A percentile compares a stretch with the other conserved stretches of the same genome.
Evolutionary conservation across 2,888 invertebrate species (phyloP).

Genomic region (Vesta saturnalis): DNA sequence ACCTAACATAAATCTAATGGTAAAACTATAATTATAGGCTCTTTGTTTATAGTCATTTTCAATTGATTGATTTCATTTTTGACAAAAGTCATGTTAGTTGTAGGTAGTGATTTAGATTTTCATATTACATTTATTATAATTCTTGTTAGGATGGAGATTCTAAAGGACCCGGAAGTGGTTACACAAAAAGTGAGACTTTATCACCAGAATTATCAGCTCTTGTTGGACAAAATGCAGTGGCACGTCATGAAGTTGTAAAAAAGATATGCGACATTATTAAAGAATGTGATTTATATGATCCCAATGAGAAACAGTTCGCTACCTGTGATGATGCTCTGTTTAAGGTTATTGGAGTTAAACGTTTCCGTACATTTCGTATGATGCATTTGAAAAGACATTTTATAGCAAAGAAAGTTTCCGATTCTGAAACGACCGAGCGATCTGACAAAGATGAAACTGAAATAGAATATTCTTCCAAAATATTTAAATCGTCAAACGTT

Average conservation of each 20-base stretch:
- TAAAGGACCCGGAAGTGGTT: constrained; percentile 72
- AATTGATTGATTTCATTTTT: no score
- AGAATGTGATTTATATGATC: constrained; percentile 89
- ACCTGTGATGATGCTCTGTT: constrained; percentile 91
- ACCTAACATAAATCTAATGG: no score
- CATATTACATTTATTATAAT: background rate
- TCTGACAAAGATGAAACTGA: constrained; percentile 67
- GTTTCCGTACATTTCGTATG: constrained; percentile 96
- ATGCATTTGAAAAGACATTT: constrained; percentile 94
- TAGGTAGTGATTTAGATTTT: constrained; percentile 50
- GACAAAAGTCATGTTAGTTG: no score
- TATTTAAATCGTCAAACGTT: constrained; percentile 65
- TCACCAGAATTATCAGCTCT: constrained; percentile 87
- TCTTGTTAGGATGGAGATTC: constrained; percentile 29
- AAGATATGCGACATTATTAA: constrained; percentile 91
- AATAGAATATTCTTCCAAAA: constrained; percentile 71
- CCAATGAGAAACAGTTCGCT: constrained; percentile 94
- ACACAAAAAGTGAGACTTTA: constrained; percentile 84
- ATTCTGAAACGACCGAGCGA: constrained; percentile 63
- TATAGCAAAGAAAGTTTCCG: constrained; percentile 65
- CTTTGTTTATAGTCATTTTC: no score
- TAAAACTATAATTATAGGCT: no score
- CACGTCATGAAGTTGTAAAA: constrained; percentile 90
- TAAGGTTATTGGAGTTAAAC: constrained; percentile 90
- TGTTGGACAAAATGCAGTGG: constrained; percentile 85